Percentiles rank a stretch among this genome's conserved stretches.
Evolutionary conservation across 1,140 invertebrate genomes (phyloP).

Genomic region (Ceratoteleas bidentatus): DNA sequence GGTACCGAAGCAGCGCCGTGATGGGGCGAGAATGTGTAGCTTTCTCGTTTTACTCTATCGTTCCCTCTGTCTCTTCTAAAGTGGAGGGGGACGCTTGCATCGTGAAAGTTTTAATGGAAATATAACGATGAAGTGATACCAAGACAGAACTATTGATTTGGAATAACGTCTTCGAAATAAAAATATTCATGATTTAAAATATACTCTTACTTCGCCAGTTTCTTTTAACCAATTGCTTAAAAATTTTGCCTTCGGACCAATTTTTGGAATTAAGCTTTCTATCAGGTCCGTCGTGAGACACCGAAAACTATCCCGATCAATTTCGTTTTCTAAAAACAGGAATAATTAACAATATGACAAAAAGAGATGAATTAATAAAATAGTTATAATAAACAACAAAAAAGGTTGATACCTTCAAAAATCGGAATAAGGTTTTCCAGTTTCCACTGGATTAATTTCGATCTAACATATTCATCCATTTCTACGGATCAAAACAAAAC

Average conservation of each 20-base stretch:
- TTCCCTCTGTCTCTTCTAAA: no score
- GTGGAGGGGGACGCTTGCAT: no score
- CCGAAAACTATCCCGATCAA: not conserved
- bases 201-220: not conserved
- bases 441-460: not conserved
- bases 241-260: not conserved
- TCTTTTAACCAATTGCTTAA: not conserved
- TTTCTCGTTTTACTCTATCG: no score
- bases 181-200: not conserved
- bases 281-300: not conserved
- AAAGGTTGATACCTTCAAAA: not conserved
- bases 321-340: not conserved
- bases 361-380: not conserved
- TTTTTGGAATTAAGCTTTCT: not conserved
- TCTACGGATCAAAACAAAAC: no score
- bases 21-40: no score
- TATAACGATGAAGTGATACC: no score
- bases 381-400: not conserved
- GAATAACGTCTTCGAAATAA: no score
- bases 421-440: not conserved
- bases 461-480: not conserved
- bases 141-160: no score
- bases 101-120: no score
- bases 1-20: no score
- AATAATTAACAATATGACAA: not conserved